A percentile compares a stretch with the other conserved stretches of the same genome.
phyloP scores from a whole-genome alignment of 2,888 invertebrate species.

The Drosophila mimetica region DNA sequence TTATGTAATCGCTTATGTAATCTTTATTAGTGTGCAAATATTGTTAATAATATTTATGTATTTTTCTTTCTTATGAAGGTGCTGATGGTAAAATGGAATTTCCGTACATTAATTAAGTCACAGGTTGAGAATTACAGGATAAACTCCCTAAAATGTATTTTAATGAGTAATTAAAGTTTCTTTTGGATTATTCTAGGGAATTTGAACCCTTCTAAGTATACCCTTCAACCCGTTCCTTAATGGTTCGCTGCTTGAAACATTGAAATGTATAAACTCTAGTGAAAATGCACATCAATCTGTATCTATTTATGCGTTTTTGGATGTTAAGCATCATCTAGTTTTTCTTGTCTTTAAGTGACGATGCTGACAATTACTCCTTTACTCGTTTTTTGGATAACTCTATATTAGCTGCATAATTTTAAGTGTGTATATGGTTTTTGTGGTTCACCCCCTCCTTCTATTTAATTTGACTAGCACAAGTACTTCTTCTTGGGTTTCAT shows the following conservation, averaged over 20 bases:
- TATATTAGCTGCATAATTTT: conserved; percentile 48
- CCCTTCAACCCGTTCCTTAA: conserved; percentile 11
- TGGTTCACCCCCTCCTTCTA: conserved; percentile 2
- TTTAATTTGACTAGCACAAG: conserved; percentile 85
- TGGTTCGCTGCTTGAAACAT: conserved; percentile 33
- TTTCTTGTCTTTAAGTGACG: conserved; percentile 57
- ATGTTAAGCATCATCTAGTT: conserved; percentile 28
- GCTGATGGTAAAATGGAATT: conserved; percentile 28
- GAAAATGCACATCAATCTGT: conserved; percentile 38
- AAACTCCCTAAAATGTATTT: conserved; percentile 4
- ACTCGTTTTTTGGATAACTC: conserved; percentile 29
- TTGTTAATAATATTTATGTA: conserved; percentile 32
- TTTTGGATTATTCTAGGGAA: not conserved
- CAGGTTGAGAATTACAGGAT: conserved; percentile 8
- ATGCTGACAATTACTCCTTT: conserved; percentile 40
- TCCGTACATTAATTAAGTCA: conserved; percentile 14
- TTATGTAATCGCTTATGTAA: conserved; percentile 24
- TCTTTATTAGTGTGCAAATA: conserved; percentile 37
- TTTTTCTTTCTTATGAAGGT: conserved; percentile 17
- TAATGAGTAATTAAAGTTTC: conserved; percentile 6
- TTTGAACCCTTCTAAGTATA: conserved; percentile 2
- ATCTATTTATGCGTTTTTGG: conserved; percentile 31
- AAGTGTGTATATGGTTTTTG: conserved; percentile 27
- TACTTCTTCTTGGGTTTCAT: conserved; percentile 85
- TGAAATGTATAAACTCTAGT: conserved; percentile 29